These are phyloP conservation scores for Myotis brandtii DNA, from an alignment of 2,113 vertebrate species.

Conservation along the genomic window DNA sequence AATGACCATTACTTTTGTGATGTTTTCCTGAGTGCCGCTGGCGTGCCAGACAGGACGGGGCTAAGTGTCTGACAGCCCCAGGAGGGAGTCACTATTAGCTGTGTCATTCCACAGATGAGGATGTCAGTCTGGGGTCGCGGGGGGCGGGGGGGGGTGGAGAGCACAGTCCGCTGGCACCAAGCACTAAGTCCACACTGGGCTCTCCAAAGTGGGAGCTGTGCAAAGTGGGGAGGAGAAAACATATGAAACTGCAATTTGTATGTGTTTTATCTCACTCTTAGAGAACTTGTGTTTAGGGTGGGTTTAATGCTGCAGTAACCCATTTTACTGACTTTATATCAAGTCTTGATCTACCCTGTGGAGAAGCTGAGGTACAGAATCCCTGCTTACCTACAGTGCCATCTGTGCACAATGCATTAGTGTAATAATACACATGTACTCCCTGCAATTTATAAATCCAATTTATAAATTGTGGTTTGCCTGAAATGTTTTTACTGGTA, in stretches of 20 bases:
- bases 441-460: not conserved
- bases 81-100: not conserved
- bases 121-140: not conserved
- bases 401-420: too few relatives aligned
- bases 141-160: too few relatives aligned
- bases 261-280: not conserved
- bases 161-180: not conserved
- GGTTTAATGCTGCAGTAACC: not conserved
- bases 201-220: not conserved
- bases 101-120: not conserved
- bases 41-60: not conserved
- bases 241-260: not conserved
- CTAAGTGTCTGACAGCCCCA: not conserved
- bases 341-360: not conserved
- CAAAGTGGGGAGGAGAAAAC: not conserved
- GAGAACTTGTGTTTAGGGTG: not conserved
- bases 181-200: not conserved
- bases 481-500: not conserved
- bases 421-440: not conserved
- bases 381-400: not conserved
- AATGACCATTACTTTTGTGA: not conserved
- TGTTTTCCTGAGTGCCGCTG: not conserved
- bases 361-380: not conserved
- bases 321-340: not conserved
- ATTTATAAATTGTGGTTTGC: not conserved